Evolutionary conservation across 2,888 invertebrate species (phyloP).

Genomic region (Chydorus sphaericus): DNA sequence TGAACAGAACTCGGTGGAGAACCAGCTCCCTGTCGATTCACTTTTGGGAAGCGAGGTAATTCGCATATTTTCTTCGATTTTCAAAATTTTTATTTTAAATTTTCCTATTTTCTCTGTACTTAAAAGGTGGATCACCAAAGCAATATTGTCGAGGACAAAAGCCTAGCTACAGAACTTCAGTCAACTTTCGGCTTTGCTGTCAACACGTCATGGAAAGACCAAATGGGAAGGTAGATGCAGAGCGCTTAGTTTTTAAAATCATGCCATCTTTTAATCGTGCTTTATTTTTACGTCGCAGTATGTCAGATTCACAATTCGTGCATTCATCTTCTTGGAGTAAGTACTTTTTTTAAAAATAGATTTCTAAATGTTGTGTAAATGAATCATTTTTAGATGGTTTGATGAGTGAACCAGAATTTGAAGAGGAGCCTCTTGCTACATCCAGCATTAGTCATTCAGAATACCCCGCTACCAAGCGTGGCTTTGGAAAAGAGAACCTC

Average conservation of each 20-base stretch:
- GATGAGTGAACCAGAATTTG: background rate
- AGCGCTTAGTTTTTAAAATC: too few relatives aligned
- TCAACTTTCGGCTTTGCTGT: background rate
- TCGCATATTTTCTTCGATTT: too few relatives aligned
- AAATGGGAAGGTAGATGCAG: background rate
- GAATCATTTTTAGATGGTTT: background rate
- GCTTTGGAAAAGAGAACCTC: background rate
- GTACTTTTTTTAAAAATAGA: background rate
- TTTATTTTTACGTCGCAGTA: background rate
- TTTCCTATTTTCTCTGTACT: too few relatives aligned
- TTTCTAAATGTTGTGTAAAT: background rate
- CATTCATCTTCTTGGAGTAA: conserved; percentile 3
- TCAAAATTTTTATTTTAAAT: too few relatives aligned
- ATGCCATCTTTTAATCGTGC: background rate
- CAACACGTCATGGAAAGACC: background rate
- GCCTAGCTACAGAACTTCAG: background rate
- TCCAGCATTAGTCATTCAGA: background rate
- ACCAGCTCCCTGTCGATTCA: background rate
- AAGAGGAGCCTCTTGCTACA: background rate
- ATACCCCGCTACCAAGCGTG: background rate
- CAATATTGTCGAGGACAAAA: background rate
- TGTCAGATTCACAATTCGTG: background rate
- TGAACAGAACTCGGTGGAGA: background rate
- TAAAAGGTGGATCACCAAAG: too few relatives aligned
- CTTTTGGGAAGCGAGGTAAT: background rate